Percentiles rank a stretch among this genome's conserved stretches.
Evolutionary conservation across 2,797 vertebrate species (phyloP).

Genomic region (Odontamblyopus rebecca): DNA sequence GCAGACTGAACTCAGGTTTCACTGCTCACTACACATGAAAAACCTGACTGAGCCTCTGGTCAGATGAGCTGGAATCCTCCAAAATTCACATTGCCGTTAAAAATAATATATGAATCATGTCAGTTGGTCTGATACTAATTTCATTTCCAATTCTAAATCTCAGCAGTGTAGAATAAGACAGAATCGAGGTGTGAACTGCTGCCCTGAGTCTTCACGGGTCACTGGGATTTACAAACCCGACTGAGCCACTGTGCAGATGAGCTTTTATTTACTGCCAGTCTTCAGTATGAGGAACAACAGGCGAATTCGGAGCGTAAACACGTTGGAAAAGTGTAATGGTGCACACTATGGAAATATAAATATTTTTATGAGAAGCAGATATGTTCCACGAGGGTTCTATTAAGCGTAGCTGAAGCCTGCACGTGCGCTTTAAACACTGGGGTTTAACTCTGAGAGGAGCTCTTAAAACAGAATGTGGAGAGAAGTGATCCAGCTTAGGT

Average conservation of each 20-base stretch:
- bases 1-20: too few relatives aligned
- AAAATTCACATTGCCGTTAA: too few relatives aligned
- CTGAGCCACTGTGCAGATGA: slow-evolving; percentile 45
- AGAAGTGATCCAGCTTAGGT: background rate
- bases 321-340: background rate
- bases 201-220: slow-evolving; percentile 45
- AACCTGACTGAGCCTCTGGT: too few relatives aligned
- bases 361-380: slow-evolving; percentile 15
- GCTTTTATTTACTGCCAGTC: slow-evolving; percentile 16
- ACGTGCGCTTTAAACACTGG: background rate
- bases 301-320: slow-evolving; percentile 1
- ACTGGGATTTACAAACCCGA: slow-evolving; percentile 44
- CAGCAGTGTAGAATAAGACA: slow-evolving; percentile 40
- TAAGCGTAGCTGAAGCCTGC: slow-evolving; percentile 5
- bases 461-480: slow-evolving; percentile 12
- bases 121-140: too few relatives aligned
- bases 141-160: too few relatives aligned
- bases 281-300: slow-evolving; percentile 2
- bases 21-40: too few relatives aligned
- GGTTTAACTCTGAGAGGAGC: slow-evolving; percentile 7
- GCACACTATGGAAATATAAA: slow-evolving; percentile 18
- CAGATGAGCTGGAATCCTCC: too few relatives aligned
- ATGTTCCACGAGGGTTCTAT: slow-evolving; percentile 8
- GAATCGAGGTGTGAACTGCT: slow-evolving; percentile 30
- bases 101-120: too few relatives aligned